Evolutionary conservation across 2,113 vertebrate species (phyloP).

Genomic region (Centropristis striata): DNA sequence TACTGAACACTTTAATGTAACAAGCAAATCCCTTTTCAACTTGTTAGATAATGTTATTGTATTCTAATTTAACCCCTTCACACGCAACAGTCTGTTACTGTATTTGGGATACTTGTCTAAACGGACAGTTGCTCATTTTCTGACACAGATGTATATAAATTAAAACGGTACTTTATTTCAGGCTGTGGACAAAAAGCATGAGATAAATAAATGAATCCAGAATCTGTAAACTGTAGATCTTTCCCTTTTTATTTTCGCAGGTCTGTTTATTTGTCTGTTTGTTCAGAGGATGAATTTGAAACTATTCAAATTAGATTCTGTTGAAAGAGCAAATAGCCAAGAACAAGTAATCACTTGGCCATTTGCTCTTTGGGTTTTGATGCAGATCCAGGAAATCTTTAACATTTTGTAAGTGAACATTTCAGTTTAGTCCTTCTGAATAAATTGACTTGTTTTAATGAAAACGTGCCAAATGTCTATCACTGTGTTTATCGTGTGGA

Average conservation of each 20-base stretch:
- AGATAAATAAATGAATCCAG: background rate
- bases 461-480: background rate
- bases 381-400: background rate
- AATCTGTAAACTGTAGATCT: background rate
- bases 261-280: background rate
- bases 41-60: background rate
- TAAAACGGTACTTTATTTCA: background rate
- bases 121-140: background rate
- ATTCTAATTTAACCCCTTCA: background rate
- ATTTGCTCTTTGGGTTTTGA: background rate
- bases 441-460: background rate
- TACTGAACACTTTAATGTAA: background rate
- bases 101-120: background rate
- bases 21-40: background rate
- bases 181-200: no score
- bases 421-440: background rate
- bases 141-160: background rate
- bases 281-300: background rate
- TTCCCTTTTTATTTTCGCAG: background rate
- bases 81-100: background rate
- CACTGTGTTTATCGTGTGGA: background rate
- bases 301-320: background rate
- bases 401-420: background rate
- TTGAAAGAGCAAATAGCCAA: background rate
- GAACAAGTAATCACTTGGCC: background rate